Conservation (phyloP, 2,797 vertebrate genomes). For the Pogonophryne albipinna region DNA sequence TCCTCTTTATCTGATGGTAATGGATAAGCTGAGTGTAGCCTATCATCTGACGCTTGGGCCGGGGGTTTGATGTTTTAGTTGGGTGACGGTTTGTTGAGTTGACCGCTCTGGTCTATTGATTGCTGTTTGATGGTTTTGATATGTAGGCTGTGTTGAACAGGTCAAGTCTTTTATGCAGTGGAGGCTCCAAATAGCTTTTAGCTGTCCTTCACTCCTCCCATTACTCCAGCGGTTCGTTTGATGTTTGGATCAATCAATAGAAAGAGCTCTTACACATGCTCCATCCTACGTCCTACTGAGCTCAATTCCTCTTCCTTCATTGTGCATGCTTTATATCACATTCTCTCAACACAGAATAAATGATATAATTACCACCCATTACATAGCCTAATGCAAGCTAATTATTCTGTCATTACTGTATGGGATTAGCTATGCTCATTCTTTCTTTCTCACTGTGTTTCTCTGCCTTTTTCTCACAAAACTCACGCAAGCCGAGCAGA, state of each 20-base stretch:
- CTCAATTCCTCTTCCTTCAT: slow-evolving; percentile 77
- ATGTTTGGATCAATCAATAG: slow-evolving; percentile 86
- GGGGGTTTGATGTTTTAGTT: slow-evolving; percentile 84
- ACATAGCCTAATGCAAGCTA: slow-evolving; percentile 81
- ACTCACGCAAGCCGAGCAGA: slow-evolving; percentile 71
- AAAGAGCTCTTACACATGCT: slow-evolving; percentile 82
- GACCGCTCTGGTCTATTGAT: slow-evolving; percentile 87
- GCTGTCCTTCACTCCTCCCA: slow-evolving; percentile 82
- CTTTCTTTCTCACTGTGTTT: slow-evolving; percentile 67
- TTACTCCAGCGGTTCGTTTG: slow-evolving; percentile 83
- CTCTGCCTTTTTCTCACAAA: slow-evolving; percentile 60
- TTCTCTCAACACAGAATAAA: slow-evolving; percentile 80
- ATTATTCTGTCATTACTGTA: slow-evolving; percentile 84
- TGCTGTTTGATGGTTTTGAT: slow-evolving; percentile 86
- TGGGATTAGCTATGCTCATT: slow-evolving; percentile 82
- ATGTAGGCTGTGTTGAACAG: slow-evolving; percentile 85
- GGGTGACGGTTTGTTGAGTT: slow-evolving; percentile 84
- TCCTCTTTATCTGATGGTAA: slow-evolving; percentile 87
- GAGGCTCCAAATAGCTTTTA: slow-evolving; percentile 86
- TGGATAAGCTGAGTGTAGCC: slow-evolving; percentile 86
- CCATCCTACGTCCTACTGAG: slow-evolving; percentile 79
- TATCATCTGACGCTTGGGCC: slow-evolving; percentile 82
- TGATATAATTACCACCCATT: slow-evolving; percentile 83
- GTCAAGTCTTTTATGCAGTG: slow-evolving; percentile 85
- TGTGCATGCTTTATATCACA: slow-evolving; percentile 76